Base-by-base conservation (phyloP, 2,113 vertebrate genomes). In the Chaenogobius annularis region DNA sequence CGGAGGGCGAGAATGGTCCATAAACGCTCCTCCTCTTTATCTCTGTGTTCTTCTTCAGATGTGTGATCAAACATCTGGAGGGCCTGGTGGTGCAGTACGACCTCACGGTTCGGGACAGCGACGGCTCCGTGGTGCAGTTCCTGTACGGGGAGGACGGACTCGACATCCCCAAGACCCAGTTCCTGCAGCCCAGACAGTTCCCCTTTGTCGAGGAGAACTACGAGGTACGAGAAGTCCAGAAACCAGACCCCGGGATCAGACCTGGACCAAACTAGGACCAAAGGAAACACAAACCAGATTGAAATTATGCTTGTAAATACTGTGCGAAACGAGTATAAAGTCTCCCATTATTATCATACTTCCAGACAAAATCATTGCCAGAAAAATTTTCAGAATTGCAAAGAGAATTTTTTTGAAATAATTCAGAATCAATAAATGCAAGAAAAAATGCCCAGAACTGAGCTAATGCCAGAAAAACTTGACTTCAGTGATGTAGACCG, bases 81-180 rank as follows among this genome's bases (percentile, higher is more conserved):
- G 97, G 97, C 1, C 87, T 99, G 87, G 96, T 99, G 0, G 95
- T 99, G 31, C 96, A 98, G 85, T 99, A 99, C 1, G 98, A 99
- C 72, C 91, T 98, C 80, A 98, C 95, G 0, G 97, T 99, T 44
- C 92, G 97, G 0, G 98, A 99, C 83, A 99, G 97, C 0, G 98
- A 99, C 0, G 97, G 97, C 73, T 98, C 96, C 0, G 95, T 99
- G 81, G 92, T 99, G 19, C 98, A 99, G 92, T 99, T 99, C 85
- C 92, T 99, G 0, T 99, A 99, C 0, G 98, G 98, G 12, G 97
- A 99, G 79, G 98, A 99, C 0, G 98, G 97, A 0, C 90, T 99
- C 74, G 97, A 99, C 72, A 94, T 99, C 69, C 95, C 98, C 56
- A 97, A 97, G 91, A 99, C 96, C 0, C 96, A 92, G 78, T 99